Base-by-base conservation (phyloP, 64 coral and sea anemone species). In the Actinia tenebrosa region DNA sequence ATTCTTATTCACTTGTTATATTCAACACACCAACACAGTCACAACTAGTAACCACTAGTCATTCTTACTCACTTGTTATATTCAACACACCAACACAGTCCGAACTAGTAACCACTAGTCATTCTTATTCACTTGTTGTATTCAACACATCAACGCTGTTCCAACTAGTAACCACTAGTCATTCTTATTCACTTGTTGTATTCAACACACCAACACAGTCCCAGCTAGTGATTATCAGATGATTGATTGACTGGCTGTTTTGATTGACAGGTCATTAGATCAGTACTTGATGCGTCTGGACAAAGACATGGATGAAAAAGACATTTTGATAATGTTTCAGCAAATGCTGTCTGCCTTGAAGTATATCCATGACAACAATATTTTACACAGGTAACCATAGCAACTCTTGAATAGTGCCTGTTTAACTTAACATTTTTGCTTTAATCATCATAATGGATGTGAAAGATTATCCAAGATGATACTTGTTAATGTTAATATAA, bases 281-380 rank as follows among this genome's bases (percentile, higher is more conserved):
- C 96, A 99, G 19, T 93, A 95, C 63, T 77, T 99, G 88, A 66
- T 86, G 20, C 95, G 89, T 45, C 82, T 95, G 26, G 96, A 99
- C 19, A 94, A 94, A 52, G 96, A 99, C 59, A 92, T 99, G 96
- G 96, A 99, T 79, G 96, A 99, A 86, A 92, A 90, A 69, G 96
- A 99, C 3, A 99, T 95, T 83, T 83, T 99, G 19, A 56, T 86
- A 16, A 93, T 95, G 53, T 99, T 95, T 78, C 93, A 99, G 46
- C 93, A 99, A 82, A 99, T 99, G 96, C 68, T 92, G 0, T 94
- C 93, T 44, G 96, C 96, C 10, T 86, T 99, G 62, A 94, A 93
- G 26, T 98, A 94, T 61, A 98, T 98, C 84, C 96, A 98, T 71
- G 77, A 90, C 10, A 94, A 95, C 71, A 98, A 98, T 64, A 98